Base-by-base conservation (phyloP, 2,797 vertebrate genomes). In the Ctenopoma kingsleyae region DNA sequence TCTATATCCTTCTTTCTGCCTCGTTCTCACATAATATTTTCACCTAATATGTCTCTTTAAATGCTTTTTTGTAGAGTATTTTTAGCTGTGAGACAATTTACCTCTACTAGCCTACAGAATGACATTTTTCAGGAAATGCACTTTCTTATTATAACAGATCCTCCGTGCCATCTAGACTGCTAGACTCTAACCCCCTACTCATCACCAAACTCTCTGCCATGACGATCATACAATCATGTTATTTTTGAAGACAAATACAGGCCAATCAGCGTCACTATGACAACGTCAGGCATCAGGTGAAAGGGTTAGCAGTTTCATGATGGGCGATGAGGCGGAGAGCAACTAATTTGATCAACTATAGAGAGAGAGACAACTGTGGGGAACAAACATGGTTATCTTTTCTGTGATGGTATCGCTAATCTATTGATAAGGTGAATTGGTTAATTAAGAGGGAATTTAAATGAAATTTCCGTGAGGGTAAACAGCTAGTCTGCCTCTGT, bases 211-310 rank as follows among this genome's bases (percentile, higher is more conserved):
- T 71, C 55, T 68, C 38, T 3, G 30, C 59, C 17, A 23, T 67
- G 65, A 72, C 46, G 15, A 55, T 69, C 27, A 3, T 58, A 72
- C 51, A 12, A 55, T 69, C 22, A 2, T 58, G 69, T 83, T 38
- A 74, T 78, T 87, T 87, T 71, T 74, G 38, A 83, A 88, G 86
- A 87, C 71, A 83, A 82, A 88, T 80, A 83, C n/a, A 43, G 64
- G 71, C 72, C 82, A 91, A 91, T 91, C 85, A 86, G 68, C 36
- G 74, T 94, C 81, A 67, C 93, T 81, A 94, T 85, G 91, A 89
- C 70, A 91, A 93, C 89, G 8, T 75, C 87, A 92, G 83, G 87
- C 85, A 83, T 85, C 78, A 79, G 86, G 82, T 90, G 83, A 91
- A 86, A 91, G 84, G 81, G 76, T 86, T 76, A 88, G 84, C 62